phyloP scores from a whole-genome alignment of 2,888 invertebrate species.

The Pterobdella sp. region DNA sequence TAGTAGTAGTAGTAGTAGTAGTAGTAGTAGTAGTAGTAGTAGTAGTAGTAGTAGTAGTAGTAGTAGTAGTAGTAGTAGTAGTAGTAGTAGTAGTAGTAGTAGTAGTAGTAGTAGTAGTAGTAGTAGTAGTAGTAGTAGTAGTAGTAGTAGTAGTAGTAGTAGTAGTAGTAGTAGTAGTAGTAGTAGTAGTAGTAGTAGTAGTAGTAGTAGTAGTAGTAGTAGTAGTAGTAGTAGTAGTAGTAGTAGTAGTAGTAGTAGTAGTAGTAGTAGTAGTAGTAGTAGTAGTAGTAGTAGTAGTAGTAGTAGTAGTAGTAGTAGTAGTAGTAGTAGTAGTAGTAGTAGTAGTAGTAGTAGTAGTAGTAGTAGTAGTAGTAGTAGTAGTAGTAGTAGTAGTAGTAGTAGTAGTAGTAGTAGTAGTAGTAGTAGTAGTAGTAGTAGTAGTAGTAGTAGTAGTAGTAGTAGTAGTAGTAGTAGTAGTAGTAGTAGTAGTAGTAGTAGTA shows the following conservation, averaged over 20 bases:
- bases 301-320: conserved; percentile 31
- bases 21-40: conserved; percentile 34
- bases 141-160: conserved; percentile 29
- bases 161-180: conserved; percentile 26
- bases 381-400: conserved; percentile 37
- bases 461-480: conserved; percentile 21
- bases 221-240: conserved; percentile 32
- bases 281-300: conserved; percentile 31
- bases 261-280: conserved; percentile 32
- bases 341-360: conserved; percentile 30
- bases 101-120: conserved; percentile 32
- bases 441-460: conserved; percentile 21
- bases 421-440: conserved; percentile 21
- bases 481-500: conserved; percentile 21
- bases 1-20: conserved; percentile 31
- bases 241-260: conserved; percentile 32
- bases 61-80: conserved; percentile 33
- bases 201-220: conserved; percentile 31
- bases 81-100: conserved; percentile 33
- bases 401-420: conserved; percentile 21
- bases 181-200: conserved; percentile 31
- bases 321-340: conserved; percentile 31
- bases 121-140: conserved; percentile 33
- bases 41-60: neutral
- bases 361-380: conserved; percentile 29